Base-by-base conservation (phyloP, 2,113 vertebrate species). In the Uria lomvia region DNA sequence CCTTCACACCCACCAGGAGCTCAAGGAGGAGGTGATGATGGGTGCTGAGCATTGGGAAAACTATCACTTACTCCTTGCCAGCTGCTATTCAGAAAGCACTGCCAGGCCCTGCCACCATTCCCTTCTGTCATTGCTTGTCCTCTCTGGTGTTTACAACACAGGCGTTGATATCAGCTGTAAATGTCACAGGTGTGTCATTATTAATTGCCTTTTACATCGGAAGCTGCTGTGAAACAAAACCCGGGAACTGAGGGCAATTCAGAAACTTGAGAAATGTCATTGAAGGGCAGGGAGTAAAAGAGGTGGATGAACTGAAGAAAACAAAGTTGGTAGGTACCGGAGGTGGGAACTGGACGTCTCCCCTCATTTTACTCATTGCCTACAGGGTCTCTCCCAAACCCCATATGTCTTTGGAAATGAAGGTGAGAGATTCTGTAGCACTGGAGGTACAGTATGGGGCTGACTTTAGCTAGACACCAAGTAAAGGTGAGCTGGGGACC, bases 1-100 rank as follows among this genome's bases (percentile, higher is more conserved):
- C 66, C 58, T 94, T 92, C 70, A 82, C 32, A 89, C 21, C 5
- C 70, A 40, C 40, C 20, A 78, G 66, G 45, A 94, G 32, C 60
- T 91, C 66, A 92, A 89, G 73, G 65, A 87, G 32, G 30, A 95
- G 42, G 53, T 86, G 77, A 42, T 76, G 84, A 60, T 85, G 56
- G 53, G 43, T 79, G 45, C 43, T 68, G 49, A 89, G 52, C n/a
- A 17, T 3, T 19, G 29, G 40, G 23, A 86, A 87, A 89, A 60
- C 49, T 53, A 60, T 66, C 15, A 9, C 58, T 53, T 52, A 36
- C 62, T 75, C 29, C 63, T 79, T 73, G 70, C 43, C 70, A 74
- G 49, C 43, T 81, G 68, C 52, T 89, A 3, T 59, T 70, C 43
- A 85, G 49, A 87, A 91, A 94, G 19, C 9, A 32, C 26, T 90